Evolutionary conservation across 2,797 vertebrate species (phyloP), one percentile per base, ranked within the genome.

Genomic region (Rhinophrynus dorsalis): DNA sequence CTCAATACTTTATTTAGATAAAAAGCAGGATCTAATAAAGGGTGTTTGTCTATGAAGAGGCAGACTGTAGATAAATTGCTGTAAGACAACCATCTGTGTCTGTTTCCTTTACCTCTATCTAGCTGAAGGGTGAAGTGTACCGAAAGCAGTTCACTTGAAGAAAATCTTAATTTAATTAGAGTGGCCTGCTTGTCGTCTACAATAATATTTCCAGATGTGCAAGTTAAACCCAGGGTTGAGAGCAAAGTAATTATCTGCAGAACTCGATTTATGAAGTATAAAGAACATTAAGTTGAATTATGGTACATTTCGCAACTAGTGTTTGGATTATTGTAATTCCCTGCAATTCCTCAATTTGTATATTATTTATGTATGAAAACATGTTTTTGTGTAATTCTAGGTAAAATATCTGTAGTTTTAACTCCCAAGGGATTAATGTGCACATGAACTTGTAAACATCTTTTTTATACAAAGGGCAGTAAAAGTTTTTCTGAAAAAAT

Each of bases 131-230:
- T 40, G 20, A 24, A 5, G 26, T 18, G 32, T 33, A 5, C n/a
- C 12, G 13, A 27, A 57, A 38, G 13, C 29, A 26, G n/a, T 26
- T n/a, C 13, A 24, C 18, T 37, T 51, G 33, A 3, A 42, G 35
- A 29, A 38, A 17, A 17, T 30, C 37, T 47, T 37, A n/a, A 48
- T 50, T 48, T 58, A 48, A 67, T 67, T 67, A 48, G 27, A 44
- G 20, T 26, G 6, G 29, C 29, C 65, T 48, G 42, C 29, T 32
- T 67, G 54, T 50, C 15, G 26, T 56, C 48, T 32, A 30, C 27
- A 30, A 55, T 40, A 66, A 33, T 30, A 37, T 30, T 55, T 66
- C 63, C 63, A 56, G 52, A 67, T 58, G 54, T 48, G 38, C 17
- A 6, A 17, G 2, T 42, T 42, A 42, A 42, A 42, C 12, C 7